phyloP scores from a whole-genome alignment of 2,888 invertebrate genomes.

The Ormyrus rosae region DNA sequence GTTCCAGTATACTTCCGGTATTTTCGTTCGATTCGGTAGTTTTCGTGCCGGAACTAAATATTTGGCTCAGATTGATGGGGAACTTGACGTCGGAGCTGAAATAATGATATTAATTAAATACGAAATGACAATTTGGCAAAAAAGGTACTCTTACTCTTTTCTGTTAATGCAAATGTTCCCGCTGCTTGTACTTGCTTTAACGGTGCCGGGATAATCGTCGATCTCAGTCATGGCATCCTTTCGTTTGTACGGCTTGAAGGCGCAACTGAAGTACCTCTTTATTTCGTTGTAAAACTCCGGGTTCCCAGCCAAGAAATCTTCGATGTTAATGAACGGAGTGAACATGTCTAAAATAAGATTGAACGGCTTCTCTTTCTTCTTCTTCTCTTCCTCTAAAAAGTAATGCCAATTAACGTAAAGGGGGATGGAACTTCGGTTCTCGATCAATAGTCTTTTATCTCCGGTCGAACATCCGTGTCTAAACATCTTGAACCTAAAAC shows the following conservation, averaged over 20 bases:
- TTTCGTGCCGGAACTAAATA: too few relatives aligned
- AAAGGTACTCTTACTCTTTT: background rate
- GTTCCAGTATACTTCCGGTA: too few relatives aligned
- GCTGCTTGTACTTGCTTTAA: background rate
- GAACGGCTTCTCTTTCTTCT: conserved; percentile 59
- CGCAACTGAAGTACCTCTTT: conserved; percentile 43
- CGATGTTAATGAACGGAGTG: conserved; percentile 56
- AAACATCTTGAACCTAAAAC: conserved; percentile 36
- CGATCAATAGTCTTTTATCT: conserved; percentile 63
- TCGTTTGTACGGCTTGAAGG: conserved; percentile 29
- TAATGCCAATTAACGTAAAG: conserved; percentile 68
- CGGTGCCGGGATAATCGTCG: background rate
- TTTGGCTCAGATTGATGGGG: background rate
- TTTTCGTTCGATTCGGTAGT: too few relatives aligned
- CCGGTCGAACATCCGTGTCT: background rate
- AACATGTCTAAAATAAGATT: conserved; percentile 63
- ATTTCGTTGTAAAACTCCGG: conserved; percentile 16
- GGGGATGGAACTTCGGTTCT: conserved; percentile 67
- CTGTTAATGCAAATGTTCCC: background rate
- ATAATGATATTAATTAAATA: too few relatives aligned
- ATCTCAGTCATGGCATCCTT: background rate
- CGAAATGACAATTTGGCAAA: too few relatives aligned
- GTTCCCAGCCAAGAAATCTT: conserved; percentile 40
- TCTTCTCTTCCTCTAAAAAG: conserved; percentile 60
- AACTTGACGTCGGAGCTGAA: too few relatives aligned